These are phyloP conservation scores for Lepilemur ruficaudatus DNA, from an alignment of 2,797 vertebrate genomes.

Conservation along the genomic window DNA sequence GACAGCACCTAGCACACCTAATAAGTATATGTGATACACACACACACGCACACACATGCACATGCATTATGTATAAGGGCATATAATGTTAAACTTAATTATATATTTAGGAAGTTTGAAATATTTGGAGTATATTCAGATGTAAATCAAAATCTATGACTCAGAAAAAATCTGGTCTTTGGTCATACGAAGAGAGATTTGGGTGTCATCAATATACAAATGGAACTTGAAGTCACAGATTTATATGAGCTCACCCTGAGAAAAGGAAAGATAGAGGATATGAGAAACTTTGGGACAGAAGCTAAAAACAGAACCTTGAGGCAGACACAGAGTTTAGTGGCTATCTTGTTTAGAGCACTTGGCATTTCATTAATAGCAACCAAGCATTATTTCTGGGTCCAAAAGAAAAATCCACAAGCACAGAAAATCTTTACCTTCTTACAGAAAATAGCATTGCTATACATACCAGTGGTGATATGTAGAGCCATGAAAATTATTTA, in stretches of 20 bases:
- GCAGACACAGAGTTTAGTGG: neutral
- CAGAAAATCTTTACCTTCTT: neutral
- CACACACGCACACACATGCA: neutral
- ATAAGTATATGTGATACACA: neutral
- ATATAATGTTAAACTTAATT: neutral
- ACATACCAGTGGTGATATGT: neutral
- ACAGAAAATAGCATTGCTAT: neutral
- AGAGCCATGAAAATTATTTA: neutral
- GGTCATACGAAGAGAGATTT: neutral
- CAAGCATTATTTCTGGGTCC: neutral
- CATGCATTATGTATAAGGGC: neutral
- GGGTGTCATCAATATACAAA: neutral
- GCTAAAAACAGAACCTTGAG: neutral
- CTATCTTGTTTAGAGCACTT: neutral
- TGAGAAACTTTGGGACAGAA: neutral
- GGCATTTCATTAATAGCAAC: neutral
- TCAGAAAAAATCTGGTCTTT: neutral
- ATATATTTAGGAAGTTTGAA: neutral
- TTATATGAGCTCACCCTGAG: neutral
- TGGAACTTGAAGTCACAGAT: neutral
- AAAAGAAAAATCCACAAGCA: slow-evolving; percentile 7
- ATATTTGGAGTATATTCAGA: neutral
- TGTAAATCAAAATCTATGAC: neutral
- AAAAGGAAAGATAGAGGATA: neutral
- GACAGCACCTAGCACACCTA: neutral